A percentile compares a stretch with the other conserved stretches of the same genome.
Evolutionary conservation across 2,888 invertebrate genomes (phyloP).

Genomic region (Andricus quercusramuli): DNA sequence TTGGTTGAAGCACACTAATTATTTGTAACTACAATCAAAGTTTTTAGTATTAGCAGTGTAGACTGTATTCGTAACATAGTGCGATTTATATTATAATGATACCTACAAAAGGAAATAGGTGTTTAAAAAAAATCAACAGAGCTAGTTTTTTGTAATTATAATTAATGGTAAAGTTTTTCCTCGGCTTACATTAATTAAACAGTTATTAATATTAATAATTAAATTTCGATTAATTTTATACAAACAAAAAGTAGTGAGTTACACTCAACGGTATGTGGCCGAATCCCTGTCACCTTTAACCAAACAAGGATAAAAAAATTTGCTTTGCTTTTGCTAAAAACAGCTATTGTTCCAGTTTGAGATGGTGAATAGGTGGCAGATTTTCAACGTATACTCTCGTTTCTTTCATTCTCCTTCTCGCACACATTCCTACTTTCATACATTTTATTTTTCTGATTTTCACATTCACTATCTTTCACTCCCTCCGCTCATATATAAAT

Average conservation of each 20-base stretch:
- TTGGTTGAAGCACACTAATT: too few relatives aligned
- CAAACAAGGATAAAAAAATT: slow-evolving; percentile 47
- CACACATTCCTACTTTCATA: background rate
- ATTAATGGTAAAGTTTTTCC: slow-evolving; percentile 74
- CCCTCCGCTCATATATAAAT: slow-evolving; percentile 57
- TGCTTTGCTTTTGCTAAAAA: background rate
- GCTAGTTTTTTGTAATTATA: slow-evolving; percentile 73
- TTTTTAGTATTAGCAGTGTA: too few relatives aligned
- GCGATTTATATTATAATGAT: too few relatives aligned
- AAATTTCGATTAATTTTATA: slow-evolving; percentile 76
- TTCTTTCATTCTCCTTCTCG: slow-evolving; percentile 48
- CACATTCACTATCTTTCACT: slow-evolving; percentile 53
- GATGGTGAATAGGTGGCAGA: slow-evolving; percentile 1
- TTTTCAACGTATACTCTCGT: slow-evolving; percentile 22
- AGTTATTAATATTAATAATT: slow-evolving; percentile 75
- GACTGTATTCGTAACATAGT: too few relatives aligned
- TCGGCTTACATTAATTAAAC: slow-evolving; percentile 76
- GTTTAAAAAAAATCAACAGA: background rate
- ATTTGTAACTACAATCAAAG: too few relatives aligned
- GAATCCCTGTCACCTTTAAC: slow-evolving; percentile 69
- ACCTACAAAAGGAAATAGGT: background rate
- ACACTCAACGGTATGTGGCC: slow-evolving; percentile 71
- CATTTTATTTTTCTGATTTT: slow-evolving; percentile 24
- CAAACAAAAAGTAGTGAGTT: slow-evolving; percentile 75
- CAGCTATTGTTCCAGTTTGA: background rate